phyloP scores from a whole-genome alignment of 2,113 vertebrate species.

The Corythornis cristatus region DNA sequence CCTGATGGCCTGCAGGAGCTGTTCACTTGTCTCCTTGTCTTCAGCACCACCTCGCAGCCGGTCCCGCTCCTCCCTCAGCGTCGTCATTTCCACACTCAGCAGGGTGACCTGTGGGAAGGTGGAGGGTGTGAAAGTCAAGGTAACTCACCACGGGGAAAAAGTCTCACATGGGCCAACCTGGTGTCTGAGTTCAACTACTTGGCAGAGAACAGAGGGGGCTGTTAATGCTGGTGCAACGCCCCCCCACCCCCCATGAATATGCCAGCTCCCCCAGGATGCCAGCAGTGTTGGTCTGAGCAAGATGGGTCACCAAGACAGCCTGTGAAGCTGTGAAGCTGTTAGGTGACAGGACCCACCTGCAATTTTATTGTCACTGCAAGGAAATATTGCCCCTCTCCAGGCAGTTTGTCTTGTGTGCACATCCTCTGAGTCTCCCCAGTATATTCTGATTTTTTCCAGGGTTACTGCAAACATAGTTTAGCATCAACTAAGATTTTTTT shows the following conservation, averaged over 20 bases:
- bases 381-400: background rate
- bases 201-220: background rate
- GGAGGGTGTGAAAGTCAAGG: background rate
- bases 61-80: conserved; percentile 88
- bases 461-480: background rate
- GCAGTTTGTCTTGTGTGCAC: background rate
- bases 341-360: background rate
- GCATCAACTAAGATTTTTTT: background rate
- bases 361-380: background rate
- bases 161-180: background rate
- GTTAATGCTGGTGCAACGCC: background rate
- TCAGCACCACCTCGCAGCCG: conserved; percentile 82
- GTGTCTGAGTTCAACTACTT: background rate
- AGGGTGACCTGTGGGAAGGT: conserved; percentile 83
- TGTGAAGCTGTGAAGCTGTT: background rate
- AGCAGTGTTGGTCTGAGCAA: background rate
- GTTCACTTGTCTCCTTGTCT: conserved; percentile 86
- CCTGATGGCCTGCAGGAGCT: conserved; percentile 92
- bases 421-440: background rate
- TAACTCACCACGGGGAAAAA: background rate
- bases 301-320: background rate
- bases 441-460: background rate
- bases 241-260: background rate
- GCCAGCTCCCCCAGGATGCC: background rate
- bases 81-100: conserved; percentile 90